A percentile compares a stretch with the other conserved stretches of the same genome.
These are phyloP conservation scores for Alauda arvensis DNA, from an alignment of 2,797 vertebrate species.

Conservation along the genomic window DNA sequence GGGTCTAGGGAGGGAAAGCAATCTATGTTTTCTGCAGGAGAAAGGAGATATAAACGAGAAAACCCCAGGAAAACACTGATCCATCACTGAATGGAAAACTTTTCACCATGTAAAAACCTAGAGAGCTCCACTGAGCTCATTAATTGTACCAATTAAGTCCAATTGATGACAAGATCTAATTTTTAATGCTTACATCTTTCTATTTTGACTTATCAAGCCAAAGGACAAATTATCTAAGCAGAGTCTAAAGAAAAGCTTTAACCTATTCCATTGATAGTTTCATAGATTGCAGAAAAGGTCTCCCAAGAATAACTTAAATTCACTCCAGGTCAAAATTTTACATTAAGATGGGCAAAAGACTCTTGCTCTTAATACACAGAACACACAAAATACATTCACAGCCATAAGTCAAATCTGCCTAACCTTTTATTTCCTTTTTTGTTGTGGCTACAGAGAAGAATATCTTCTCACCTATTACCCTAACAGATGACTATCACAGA, in stretches of 20 bases:
- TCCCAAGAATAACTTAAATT: not conserved
- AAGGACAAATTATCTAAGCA: not conserved
- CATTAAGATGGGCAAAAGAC: not conserved
- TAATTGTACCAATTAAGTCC: not conserved
- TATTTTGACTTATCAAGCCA: not conserved
- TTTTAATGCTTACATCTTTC: not conserved
- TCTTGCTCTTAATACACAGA: not conserved
- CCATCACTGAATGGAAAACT: not conserved
- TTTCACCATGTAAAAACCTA: not conserved
- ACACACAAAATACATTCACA: not conserved
- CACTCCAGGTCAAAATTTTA: not conserved
- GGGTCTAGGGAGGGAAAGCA: not conserved
- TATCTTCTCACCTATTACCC: not conserved
- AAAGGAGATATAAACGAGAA: not conserved
- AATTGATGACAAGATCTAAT: not conserved
- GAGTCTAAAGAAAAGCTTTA: not conserved
- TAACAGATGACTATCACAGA: accelerated
- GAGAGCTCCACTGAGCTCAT: not conserved
- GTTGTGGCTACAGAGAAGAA: not conserved
- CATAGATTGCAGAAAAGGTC: not conserved
- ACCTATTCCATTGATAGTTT: not conserved
- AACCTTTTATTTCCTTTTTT: not conserved
- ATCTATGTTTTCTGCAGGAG: not conserved
- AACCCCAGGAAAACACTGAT: not conserved
- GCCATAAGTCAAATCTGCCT: not conserved